Evolutionary conservation across 2,113 vertebrate genomes (phyloP), one percentile per base, ranked within the genome.

Genomic region (Holacanthus passer): DNA sequence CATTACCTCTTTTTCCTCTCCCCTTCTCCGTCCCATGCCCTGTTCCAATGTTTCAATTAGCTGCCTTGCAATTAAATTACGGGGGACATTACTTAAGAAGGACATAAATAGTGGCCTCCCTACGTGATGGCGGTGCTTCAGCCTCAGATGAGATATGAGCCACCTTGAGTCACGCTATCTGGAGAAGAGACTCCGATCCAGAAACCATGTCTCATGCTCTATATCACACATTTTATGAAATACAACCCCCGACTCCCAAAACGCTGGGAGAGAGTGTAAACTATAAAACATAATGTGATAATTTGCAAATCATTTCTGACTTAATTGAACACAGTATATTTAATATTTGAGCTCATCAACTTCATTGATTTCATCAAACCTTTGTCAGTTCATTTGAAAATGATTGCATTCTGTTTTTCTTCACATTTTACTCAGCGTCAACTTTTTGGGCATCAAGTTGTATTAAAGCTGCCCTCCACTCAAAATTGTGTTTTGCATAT

Each of bases 1-100:
- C 16, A 47, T 29, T 11, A 2, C 20, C 24, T 65, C 24, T 73
- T 56, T 71, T 52, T 68, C 13, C 32, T 50, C 29, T 58, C 10
- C 43, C 35, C 14, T 1, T 48, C 41, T 58, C 17, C 72, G n/a
- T 45, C 72, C 32, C 27, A 53, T 59, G 17, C 31, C n/a, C 39
- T 82, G 16, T 58, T 41, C 24, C 85, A 22, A 74, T 96, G 95
- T 96, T 95, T 96, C 96, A 97, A 96, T 97, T 97, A 96, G 92
- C 95, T 91, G 89, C 94, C 90, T 91, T 93, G 89, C 92, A 97
- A 98, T 97, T 96, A 92, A 94, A 98, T 99, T 97, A 97, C 32
- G 0, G 94, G 89, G 89, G 93, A 94, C 95, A 96, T 94, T 96
- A 94, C 92, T 95, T 92, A 71, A 91, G 86, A 92, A 94, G 87